A percentile compares a stretch with the other conserved stretches of the same genome.
Conservation (phyloP, 1,140 invertebrate genomes). For the Gonatopus flavifemur region DNA sequence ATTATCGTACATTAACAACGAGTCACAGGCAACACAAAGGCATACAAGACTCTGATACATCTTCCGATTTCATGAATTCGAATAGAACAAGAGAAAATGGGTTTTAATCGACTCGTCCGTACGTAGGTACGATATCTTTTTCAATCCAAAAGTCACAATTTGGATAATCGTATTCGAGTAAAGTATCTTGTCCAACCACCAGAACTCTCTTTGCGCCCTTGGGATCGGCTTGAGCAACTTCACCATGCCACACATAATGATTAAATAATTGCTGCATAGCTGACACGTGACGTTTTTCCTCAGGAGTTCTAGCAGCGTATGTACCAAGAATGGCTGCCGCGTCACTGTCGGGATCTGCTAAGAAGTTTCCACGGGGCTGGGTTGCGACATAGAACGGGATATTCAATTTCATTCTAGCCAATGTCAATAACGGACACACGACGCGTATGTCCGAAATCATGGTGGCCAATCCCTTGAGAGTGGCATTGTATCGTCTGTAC, state of each 20-base stretch:
- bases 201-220: conserved; percentile 60
- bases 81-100: background rate
- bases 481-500: conserved; percentile 65
- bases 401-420: conserved; percentile 61
- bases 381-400: conserved; percentile 76
- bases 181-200: conserved; percentile 69
- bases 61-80: too few relatives aligned
- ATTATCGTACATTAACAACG: too few relatives aligned
- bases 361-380: conserved; percentile 59
- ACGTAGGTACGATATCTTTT: conserved; percentile 72
- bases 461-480: conserved; percentile 66
- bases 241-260: conserved; percentile 74
- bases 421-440: conserved; percentile 72
- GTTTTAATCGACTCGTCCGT: conserved; percentile 64
- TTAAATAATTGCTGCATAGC: conserved; percentile 83
- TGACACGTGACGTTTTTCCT: conserved; percentile 71
- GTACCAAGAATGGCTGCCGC: conserved; percentile 77
- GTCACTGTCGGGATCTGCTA: conserved; percentile 69
- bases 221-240: conserved; percentile 60
- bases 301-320: conserved; percentile 69
- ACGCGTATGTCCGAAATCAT: conserved; percentile 80
- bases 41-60: too few relatives aligned
- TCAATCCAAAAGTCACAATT: conserved; percentile 76
- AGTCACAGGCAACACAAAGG: too few relatives aligned
- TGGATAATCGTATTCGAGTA: conserved; percentile 64